Percentiles rank a stretch among this genome's conserved stretches.
phyloP scores from a whole-genome alignment of 2,797 vertebrate genomes.

The Coregonus ussuriensis region DNA sequence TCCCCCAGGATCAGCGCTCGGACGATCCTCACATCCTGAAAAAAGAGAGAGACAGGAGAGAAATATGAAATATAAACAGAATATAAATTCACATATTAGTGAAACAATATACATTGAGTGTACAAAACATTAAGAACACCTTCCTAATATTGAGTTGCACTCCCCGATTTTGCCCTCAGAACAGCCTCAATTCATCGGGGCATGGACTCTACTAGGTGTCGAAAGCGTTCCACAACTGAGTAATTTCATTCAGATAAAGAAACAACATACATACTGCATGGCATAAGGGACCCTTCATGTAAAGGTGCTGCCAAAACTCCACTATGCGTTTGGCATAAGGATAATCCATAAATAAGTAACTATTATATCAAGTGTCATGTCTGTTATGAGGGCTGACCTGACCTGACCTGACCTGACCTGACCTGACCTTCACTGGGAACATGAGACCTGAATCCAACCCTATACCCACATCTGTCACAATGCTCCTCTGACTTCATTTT shows the following conservation, averaged over 20 bases:
- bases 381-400: neutral
- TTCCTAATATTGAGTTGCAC: too few species aligned
- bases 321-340: too few species aligned
- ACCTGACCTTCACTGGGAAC: slow-evolving; percentile 7
- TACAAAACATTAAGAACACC: too few species aligned
- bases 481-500: neutral
- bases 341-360: neutral
- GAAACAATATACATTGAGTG: too few species aligned
- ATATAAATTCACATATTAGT: neutral
- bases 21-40: slow-evolving; percentile 86
- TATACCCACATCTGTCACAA: neutral
- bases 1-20: slow-evolving; percentile 84
- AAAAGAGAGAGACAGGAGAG: neutral
- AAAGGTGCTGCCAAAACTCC: too few species aligned
- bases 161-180: too few species aligned
- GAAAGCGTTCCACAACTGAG: too few species aligned
- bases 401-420: slow-evolving; percentile 8
- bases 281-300: too few species aligned
- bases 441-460: neutral
- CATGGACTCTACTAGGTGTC: too few species aligned
- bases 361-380: neutral
- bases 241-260: too few species aligned
- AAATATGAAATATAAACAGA: neutral
- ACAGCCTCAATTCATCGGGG: too few species aligned
- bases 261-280: too few species aligned